Conservation (phyloP, 2,797 vertebrate species). For the Hyperoplus lanceolatus region DNA sequence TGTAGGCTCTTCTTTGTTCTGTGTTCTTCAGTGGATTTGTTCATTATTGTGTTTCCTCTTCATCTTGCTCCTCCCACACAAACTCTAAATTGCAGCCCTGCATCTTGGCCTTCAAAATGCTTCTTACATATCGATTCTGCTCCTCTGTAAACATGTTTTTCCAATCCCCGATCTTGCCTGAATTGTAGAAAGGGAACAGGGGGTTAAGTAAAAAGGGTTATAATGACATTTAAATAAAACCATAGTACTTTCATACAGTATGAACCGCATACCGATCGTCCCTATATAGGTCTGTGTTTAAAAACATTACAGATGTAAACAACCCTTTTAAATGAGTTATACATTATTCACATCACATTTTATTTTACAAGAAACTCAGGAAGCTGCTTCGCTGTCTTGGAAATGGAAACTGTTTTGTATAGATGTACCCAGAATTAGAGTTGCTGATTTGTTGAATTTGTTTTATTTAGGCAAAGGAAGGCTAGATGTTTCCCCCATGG, state of each 20-base stretch:
- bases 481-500: neutral
- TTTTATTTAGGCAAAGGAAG: neutral
- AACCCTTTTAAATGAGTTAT: neutral
- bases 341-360: too few species aligned
- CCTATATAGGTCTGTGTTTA: neutral
- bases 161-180: slow-evolving; percentile 90
- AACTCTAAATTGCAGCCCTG: slow-evolving; percentile 54
- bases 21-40: neutral
- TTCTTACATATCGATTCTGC: slow-evolving; percentile 81
- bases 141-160: slow-evolving; percentile 84
- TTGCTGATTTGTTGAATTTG: neutral
- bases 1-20: neutral
- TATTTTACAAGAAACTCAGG: too few species aligned
- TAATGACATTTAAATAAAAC: too few species aligned
- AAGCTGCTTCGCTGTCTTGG: neutral
- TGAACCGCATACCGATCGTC: too few species aligned
- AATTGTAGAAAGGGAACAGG: neutral
- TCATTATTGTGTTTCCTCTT: slow-evolving; percentile 4
- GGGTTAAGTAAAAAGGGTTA: neutral
- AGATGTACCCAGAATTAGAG: neutral
- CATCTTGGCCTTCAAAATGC: slow-evolving; percentile 83
- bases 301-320: neutral
- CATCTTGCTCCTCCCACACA: slow-evolving; percentile 70
- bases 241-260: too few species aligned
- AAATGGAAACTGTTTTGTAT: too few species aligned